These are phyloP conservation scores for Serripes groenlandicus DNA, from an alignment of 2,888 invertebrate genomes.

Conservation along the genomic window DNA sequence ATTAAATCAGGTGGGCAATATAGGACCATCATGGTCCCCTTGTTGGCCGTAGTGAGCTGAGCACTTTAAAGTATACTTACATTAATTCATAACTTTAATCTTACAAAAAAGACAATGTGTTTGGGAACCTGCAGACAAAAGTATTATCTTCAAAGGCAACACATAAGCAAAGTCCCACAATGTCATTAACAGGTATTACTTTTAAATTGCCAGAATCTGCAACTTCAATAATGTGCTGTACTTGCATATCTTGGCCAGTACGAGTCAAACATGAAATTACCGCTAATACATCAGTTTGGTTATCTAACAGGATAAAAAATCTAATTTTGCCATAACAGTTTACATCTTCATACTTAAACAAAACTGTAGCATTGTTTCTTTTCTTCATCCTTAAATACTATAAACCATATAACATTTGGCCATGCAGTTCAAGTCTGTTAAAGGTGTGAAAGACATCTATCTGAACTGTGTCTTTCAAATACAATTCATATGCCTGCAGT, in stretches of 20 bases:
- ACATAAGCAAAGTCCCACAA: neutral
- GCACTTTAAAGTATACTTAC: too few species aligned
- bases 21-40: too few species aligned
- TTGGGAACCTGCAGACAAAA: constrained; percentile 3
- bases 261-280: neutral
- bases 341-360: neutral
- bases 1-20: too few species aligned
- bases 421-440: constrained; percentile 33
- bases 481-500: constrained; percentile 8
- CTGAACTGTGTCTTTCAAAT: constrained; percentile 25
- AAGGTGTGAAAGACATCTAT: constrained; percentile 17
- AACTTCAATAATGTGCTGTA: neutral
- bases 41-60: too few species aligned
- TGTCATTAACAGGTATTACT: neutral
- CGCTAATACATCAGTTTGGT: neutral
- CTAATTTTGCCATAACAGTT: neutral
- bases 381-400: constrained; percentile 51
- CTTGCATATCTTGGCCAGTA: neutral
- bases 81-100: too few species aligned
- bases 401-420: constrained; percentile 32
- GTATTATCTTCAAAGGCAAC: neutral
- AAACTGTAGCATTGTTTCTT: constrained; percentile 43
- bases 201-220: neutral
- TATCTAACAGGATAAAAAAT: neutral
- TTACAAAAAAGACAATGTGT: too few species aligned